Evolutionary conservation across 2,113 vertebrate genomes (phyloP).

Genomic region (Blennius ocellaris): DNA sequence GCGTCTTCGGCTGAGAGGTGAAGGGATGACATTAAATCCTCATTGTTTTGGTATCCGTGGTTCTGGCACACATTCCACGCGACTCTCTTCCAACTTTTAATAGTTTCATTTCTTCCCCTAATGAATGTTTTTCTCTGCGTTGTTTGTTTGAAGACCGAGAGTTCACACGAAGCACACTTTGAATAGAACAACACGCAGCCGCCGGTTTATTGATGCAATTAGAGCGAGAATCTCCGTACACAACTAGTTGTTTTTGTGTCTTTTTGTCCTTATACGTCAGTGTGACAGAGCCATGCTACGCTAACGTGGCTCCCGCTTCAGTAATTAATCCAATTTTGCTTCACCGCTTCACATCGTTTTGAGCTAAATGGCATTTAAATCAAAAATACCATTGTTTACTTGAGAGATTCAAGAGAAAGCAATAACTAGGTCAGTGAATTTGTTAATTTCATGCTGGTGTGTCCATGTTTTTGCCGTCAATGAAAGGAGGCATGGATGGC

Average conservation of each 20-base stretch:
- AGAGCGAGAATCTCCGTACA: not conserved
- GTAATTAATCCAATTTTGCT: not conserved
- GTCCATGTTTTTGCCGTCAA: too few relatives aligned
- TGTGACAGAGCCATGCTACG: not conserved
- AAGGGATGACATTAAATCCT: constrained; percentile 27
- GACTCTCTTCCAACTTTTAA: constrained; percentile 26
- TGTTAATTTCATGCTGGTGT: too few relatives aligned
- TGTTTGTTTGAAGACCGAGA: not conserved
- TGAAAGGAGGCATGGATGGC: too few relatives aligned
- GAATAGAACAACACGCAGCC: not conserved
- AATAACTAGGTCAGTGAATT: not conserved
- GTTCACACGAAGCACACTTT: not conserved
- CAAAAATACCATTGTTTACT: not conserved
- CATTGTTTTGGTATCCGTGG: constrained; percentile 33
- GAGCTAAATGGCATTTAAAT: not conserved
- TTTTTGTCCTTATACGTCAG: constrained; percentile 6
- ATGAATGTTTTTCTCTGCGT: constrained; percentile 11
- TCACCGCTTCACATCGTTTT: not conserved
- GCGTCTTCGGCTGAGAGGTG: constrained; percentile 20
- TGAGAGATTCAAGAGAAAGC: not conserved
- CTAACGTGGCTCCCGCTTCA: not conserved
- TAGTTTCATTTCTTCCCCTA: constrained; percentile 8
- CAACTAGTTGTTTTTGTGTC: not conserved
- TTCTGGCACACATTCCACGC: not conserved
- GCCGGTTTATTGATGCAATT: constrained; percentile 20